Evolutionary conservation across 2,113 vertebrate genomes (phyloP).

Genomic region (Phyllostomus hastatus): DNA sequence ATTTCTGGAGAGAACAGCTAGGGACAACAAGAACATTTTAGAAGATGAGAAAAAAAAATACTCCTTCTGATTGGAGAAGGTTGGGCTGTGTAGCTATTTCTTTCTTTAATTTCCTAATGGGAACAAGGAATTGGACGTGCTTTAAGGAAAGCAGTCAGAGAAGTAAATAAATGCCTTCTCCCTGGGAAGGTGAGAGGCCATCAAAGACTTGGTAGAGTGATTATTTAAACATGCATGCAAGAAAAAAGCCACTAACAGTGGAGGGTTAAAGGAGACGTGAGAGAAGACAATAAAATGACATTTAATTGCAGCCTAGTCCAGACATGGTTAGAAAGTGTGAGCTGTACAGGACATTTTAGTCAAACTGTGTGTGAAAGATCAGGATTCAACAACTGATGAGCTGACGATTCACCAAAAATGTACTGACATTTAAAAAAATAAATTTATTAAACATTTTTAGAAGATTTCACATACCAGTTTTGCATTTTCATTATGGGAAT

Average conservation of each 20-base stretch:
- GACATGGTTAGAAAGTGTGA: background rate
- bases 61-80: background rate
- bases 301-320: background rate
- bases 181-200: background rate
- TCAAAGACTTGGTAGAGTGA: background rate
- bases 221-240: too few relatives aligned
- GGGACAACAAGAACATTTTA: background rate
- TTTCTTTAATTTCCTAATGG: constrained; percentile 29
- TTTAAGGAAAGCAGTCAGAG: background rate
- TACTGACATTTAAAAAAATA: background rate
- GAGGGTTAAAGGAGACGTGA: background rate
- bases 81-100: background rate
- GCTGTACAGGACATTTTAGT: background rate
- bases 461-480: background rate
- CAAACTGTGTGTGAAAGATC: background rate
- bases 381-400: background rate
- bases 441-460: background rate
- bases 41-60: background rate
- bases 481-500: background rate
- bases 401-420: background rate
- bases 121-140: background rate
- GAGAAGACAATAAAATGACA: background rate
- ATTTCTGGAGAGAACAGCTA: background rate
- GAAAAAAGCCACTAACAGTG: background rate
- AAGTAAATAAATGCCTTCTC: background rate